Percentiles rank a stretch among this genome's conserved stretches.
Conservation (phyloP, 2,113 vertebrate genomes). For the Xyrauchen texanus region DNA sequence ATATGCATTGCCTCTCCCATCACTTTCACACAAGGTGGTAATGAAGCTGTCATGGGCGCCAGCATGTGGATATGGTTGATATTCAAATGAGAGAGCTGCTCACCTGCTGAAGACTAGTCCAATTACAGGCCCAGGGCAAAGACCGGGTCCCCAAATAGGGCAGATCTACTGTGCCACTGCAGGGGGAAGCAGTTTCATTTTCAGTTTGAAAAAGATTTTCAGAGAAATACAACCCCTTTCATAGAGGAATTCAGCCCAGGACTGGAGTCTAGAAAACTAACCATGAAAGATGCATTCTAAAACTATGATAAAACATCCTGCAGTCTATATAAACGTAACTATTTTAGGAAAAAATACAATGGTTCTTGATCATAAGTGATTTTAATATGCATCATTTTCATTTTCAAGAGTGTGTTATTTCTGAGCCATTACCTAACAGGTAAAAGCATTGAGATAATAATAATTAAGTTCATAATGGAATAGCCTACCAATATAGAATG, state of each 20-base stretch:
- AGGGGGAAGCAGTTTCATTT: neutral
- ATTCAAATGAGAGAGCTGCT: constrained; percentile 76
- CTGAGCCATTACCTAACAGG: too few relatives aligned
- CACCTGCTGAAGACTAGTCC: constrained; percentile 67
- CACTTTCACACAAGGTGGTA: constrained; percentile 82
- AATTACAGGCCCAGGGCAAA: constrained; percentile 58
- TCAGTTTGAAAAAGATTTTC: neutral
- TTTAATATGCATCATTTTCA: too few relatives aligned
- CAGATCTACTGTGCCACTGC: constrained; percentile 37
- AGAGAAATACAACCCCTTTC: neutral
- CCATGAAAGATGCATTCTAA: too few relatives aligned
- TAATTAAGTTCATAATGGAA: too few relatives aligned
- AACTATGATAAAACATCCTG: too few relatives aligned
- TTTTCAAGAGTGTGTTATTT: too few relatives aligned
- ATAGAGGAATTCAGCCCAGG: neutral
- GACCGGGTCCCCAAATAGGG: constrained; percentile 43
- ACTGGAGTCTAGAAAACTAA: neutral
- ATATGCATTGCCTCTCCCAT: constrained; percentile 81
- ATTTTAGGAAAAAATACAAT: too few relatives aligned
- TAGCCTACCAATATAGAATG: too few relatives aligned
- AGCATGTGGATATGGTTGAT: constrained; percentile 80
- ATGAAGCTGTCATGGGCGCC: constrained; percentile 83
- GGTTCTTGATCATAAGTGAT: too few relatives aligned
- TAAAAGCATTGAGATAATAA: too few relatives aligned
- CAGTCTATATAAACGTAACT: too few relatives aligned